phyloP scores from a whole-genome alignment of 2,888 invertebrate species.

The Protodeltote pygarga region DNA sequence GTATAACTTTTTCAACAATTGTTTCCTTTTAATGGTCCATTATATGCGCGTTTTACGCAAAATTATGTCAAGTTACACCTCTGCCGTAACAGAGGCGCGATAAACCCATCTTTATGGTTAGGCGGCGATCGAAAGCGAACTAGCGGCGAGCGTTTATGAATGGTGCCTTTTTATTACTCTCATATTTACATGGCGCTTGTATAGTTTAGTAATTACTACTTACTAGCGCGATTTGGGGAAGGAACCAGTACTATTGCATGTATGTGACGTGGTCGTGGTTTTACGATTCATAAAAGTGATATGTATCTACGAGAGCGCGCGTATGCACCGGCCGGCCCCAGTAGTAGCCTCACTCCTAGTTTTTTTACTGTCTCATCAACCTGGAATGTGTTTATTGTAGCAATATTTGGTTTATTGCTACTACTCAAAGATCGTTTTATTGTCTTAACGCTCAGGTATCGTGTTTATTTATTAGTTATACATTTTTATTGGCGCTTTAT shows the following conservation, averaged over 20 bases:
- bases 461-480: slow-evolving; percentile 87
- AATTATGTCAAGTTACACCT: slow-evolving; percentile 86
- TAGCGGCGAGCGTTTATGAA: slow-evolving; percentile 79
- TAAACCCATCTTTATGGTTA: slow-evolving; percentile 85
- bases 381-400: slow-evolving; percentile 85
- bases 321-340: slow-evolving; percentile 56
- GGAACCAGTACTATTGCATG: slow-evolving; percentile 80
- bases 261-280: slow-evolving; percentile 74
- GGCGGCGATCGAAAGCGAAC: slow-evolving; percentile 81
- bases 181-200: slow-evolving; percentile 80
- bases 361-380: slow-evolving; percentile 82
- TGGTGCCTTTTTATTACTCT: slow-evolving; percentile 83
- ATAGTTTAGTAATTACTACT: slow-evolving; percentile 82
- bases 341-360: slow-evolving; percentile 53
- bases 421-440: slow-evolving; percentile 84
- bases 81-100: slow-evolving; percentile 81
- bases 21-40: slow-evolving; percentile 86
- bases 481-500: slow-evolving; percentile 86
- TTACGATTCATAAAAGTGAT: slow-evolving; percentile 85
- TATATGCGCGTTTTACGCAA: slow-evolving; percentile 86
- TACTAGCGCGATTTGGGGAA: slow-evolving; percentile 79
- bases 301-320: slow-evolving; percentile 68
- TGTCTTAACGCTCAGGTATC: slow-evolving; percentile 85
- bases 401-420: slow-evolving; percentile 86
- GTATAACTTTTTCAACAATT: slow-evolving; percentile 87